Evolutionary conservation across 2,797 vertebrate species (phyloP).

Genomic region (Hephaestus fuliginosus): DNA sequence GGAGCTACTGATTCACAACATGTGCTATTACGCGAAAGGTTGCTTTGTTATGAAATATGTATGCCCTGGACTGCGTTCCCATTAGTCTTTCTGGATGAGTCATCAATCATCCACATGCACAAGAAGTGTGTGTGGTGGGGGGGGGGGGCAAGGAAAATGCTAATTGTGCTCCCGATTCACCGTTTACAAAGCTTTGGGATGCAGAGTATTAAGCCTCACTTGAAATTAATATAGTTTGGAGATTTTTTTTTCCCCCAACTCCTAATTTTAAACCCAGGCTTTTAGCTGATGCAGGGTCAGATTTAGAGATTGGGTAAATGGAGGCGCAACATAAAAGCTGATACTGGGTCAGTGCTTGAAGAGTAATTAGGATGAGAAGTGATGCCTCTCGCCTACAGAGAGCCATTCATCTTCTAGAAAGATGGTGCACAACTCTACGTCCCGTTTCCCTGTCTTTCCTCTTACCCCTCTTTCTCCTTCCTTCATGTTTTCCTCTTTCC

Average conservation of each 20-base stretch:
- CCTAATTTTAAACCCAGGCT: not conserved
- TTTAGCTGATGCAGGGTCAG: conserved; percentile 10
- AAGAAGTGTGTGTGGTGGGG: not conserved
- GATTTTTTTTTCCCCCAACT: not conserved
- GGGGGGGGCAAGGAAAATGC: conserved; percentile 9
- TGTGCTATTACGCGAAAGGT: conserved; percentile 44
- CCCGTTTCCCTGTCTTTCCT: not conserved
- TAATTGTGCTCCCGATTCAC: conserved; percentile 35
- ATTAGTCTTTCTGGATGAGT: conserved; percentile 62
- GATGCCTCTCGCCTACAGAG: conserved; percentile 34
- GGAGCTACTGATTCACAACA: conserved; percentile 41
- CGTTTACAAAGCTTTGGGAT: conserved; percentile 5
- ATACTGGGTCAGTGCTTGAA: conserved; percentile 47
- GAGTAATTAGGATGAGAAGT: conserved; percentile 57
- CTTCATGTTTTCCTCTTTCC: no score
- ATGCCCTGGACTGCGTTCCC: conserved; percentile 39
- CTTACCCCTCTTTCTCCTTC: not conserved
- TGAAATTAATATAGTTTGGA: conserved; percentile 30
- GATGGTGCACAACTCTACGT: conserved; percentile 11
- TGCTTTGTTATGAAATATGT: conserved; percentile 59
- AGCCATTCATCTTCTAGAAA: conserved; percentile 48
- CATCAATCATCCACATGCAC: conserved; percentile 61
- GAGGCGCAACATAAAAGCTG: conserved; percentile 18
- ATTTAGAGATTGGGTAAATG: conserved; percentile 24
- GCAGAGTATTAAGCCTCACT: conserved; percentile 9